Evolutionary conservation across 1,140 invertebrate species (phyloP).

Genomic region (Scylla paramamosain): DNA sequence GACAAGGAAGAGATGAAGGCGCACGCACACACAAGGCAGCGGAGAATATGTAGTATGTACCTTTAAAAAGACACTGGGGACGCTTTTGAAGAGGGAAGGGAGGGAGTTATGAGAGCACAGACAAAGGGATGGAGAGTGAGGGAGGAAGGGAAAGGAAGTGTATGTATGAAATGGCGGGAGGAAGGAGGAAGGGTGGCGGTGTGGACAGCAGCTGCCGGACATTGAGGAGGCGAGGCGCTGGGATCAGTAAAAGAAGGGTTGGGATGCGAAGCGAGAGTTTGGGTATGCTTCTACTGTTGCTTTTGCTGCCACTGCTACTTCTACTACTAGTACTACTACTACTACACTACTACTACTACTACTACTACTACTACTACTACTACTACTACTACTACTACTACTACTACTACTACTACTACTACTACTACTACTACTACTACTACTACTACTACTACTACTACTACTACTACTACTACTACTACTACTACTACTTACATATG

Average conservation of each 20-base stretch:
- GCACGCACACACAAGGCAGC: too few species aligned
- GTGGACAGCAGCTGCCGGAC: too few species aligned
- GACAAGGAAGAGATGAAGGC: neutral
- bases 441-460: neutral
- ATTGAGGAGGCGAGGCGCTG: too few species aligned
- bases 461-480: neutral
- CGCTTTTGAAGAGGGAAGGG: neutral
- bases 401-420: neutral
- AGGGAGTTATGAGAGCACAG: neutral
- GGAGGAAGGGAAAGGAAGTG: neutral
- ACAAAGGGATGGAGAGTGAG: neutral
- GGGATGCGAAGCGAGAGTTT: neutral
- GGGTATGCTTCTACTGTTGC: neutral
- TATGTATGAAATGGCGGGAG: too few species aligned
- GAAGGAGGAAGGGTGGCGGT: too few species aligned
- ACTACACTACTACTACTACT: neutral
- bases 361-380: slow-evolving; percentile 13
- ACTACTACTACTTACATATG: neutral
- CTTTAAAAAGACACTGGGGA: too few species aligned
- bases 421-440: neutral
- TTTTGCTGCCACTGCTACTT: neutral
- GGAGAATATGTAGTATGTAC: too few species aligned
- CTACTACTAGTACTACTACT: neutral
- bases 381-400: neutral
- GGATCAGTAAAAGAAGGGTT: too few species aligned